phyloP scores from a whole-genome alignment of 37 sponge, comb jelly and placozoan genomes.

The Geodia barretti region DNA sequence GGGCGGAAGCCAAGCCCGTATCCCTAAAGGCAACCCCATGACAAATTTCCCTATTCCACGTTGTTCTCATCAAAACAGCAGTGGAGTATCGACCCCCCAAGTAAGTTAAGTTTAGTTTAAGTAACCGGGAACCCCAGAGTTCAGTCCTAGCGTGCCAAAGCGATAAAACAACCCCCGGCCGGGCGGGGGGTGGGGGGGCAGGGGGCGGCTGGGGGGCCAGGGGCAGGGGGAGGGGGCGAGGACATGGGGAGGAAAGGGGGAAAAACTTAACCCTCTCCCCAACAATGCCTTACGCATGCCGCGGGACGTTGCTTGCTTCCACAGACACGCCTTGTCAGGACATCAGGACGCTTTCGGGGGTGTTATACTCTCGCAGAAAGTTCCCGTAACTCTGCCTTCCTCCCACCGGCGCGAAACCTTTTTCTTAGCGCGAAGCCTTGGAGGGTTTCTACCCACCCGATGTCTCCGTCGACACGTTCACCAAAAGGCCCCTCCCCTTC shows the following conservation, averaged over 20 bases:
- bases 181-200: no score
- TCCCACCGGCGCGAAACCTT: slow-evolving; percentile 29
- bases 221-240: background rate
- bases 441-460: slow-evolving; percentile 12
- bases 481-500: slow-evolving; percentile 54
- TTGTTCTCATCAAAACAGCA: slow-evolving; percentile 55
- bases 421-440: slow-evolving; percentile 34
- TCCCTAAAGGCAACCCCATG: slow-evolving; percentile 16
- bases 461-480: slow-evolving; percentile 17
- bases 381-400: slow-evolving; percentile 53
- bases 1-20: slow-evolving; percentile 13
- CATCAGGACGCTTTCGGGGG: slow-evolving; percentile 10
- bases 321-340: slow-evolving; percentile 20
- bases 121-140: no score
- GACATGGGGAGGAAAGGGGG: background rate
- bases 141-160: no score
- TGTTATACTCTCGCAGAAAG: slow-evolving; percentile 27
- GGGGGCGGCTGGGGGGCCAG: background rate
- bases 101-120: no score
- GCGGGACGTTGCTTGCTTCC: background rate
- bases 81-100: slow-evolving; percentile 32
- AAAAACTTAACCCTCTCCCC: background rate
- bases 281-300: slow-evolving; percentile 15
- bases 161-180: no score
- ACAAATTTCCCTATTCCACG: slow-evolving; percentile 54